Evolutionary conservation across 1,140 invertebrate genomes (phyloP), one percentile per base, ranked within the genome.

Genomic region (Drosophila aff.): DNA sequence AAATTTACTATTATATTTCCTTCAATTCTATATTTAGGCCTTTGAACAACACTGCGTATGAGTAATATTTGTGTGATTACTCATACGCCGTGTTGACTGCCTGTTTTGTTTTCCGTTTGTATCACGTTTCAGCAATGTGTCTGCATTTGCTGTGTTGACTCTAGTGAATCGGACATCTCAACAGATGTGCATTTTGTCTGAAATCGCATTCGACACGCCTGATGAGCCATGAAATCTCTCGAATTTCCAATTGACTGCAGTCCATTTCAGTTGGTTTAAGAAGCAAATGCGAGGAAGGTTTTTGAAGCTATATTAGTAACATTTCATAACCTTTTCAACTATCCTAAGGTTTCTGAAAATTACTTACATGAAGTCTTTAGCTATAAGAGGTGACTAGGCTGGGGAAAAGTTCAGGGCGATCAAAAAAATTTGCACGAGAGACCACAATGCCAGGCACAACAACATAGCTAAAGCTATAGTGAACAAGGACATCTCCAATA

Each of bases 141-240:
- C 36, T 57, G 53, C 53, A 57, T 40, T 40, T 57, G 53, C 21
- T 21, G 15, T 40, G 36, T 26, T 26, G 36, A 40, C 40, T 40
- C 53, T 40, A 40, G 53, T 23, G 53, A 57, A 26, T 40, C 53
- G 9, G 13, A 57, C 21, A 40, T 38, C n/a, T 55, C 50, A 33
- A n/a, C 28, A 28, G 26, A 18, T 53, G 53, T 57, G 53, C 53
- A 57, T 41, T 26, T 26, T 57, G 66, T 36, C 63, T 18, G 65
- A 36, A 68, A 52, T 69, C 67, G 21, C 40, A 73, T 73, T 74
- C 44, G 71, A 23, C 18, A 47, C 63, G 36, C 11, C 44, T 23
- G 65, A 33, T 33, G 66, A 31, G 64, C 33, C 64, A 52, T 68
- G 66, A 68, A 68, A 68, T 49, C 44, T 40, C 40, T 63, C 18